Evolutionary conservation across 2,113 vertebrate species (phyloP).

Genomic region (Tricholaema leucomelas): DNA sequence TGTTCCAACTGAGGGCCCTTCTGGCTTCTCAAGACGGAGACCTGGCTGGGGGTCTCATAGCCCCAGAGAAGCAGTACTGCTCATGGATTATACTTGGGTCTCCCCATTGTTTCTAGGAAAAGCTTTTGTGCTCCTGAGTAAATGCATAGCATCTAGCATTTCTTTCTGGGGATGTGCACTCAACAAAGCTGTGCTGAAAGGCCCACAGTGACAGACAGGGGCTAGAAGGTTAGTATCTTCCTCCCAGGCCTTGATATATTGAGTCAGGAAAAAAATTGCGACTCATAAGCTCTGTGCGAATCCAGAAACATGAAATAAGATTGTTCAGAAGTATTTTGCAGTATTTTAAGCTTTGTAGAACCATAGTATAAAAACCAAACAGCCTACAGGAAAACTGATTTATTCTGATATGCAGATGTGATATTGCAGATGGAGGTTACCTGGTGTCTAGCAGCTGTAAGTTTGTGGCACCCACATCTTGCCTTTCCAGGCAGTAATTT

Average conservation of each 20-base stretch:
- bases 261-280: background rate
- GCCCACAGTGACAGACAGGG: background rate
- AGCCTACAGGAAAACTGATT: background rate
- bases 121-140: background rate
- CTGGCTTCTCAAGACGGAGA: background rate
- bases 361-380: background rate
- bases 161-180: background rate
- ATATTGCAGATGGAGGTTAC: background rate
- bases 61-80: background rate
- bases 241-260: background rate
- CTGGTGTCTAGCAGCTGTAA: background rate
- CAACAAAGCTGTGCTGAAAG: background rate
- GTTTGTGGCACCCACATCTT: background rate
- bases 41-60: background rate
- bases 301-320: background rate
- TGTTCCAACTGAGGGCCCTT: fast-evolving
- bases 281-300: background rate
- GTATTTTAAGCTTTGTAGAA: background rate
- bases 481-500: background rate
- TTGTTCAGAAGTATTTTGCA: background rate
- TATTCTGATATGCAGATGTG: background rate
- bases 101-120: background rate
- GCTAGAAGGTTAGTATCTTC: background rate
- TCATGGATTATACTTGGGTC: background rate
- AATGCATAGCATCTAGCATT: background rate